A percentile compares a stretch with the other conserved stretches of the same genome.
Conservation (phyloP, 2,797 vertebrate genomes). For the Premnoplex brunnescens region DNA sequence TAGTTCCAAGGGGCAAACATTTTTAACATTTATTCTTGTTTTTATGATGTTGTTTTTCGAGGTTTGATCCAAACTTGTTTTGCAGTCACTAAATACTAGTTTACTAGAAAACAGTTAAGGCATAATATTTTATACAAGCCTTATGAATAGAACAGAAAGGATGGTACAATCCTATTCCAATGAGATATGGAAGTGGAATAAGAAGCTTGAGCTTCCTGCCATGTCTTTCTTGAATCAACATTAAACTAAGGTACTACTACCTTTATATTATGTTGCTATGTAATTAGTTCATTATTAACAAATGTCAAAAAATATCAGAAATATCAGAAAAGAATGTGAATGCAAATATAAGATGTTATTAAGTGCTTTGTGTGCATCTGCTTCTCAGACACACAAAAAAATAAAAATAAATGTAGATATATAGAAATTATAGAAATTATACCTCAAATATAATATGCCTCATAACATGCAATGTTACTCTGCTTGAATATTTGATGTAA, state of each 20-base stretch:
- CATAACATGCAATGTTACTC: neutral
- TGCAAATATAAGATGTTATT: neutral
- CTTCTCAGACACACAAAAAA: neutral
- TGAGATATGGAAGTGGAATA: neutral
- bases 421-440: neutral
- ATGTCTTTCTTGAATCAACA: neutral
- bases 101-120: neutral
- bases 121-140: neutral
- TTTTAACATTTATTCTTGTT: neutral
- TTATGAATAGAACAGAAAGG: neutral
- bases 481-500: neutral
- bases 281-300: neutral
- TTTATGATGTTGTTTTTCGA: neutral
- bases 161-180: neutral
- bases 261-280: neutral
- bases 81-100: neutral
- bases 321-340: neutral
- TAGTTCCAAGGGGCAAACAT: neutral
- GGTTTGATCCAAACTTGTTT: neutral
- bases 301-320: neutral
- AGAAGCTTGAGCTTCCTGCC: neutral
- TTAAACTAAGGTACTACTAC: neutral
- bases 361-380: neutral
- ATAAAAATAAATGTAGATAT: neutral
- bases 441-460: neutral